Base-by-base conservation (phyloP, 1,140 invertebrate species). In the Achroia grisella region DNA sequence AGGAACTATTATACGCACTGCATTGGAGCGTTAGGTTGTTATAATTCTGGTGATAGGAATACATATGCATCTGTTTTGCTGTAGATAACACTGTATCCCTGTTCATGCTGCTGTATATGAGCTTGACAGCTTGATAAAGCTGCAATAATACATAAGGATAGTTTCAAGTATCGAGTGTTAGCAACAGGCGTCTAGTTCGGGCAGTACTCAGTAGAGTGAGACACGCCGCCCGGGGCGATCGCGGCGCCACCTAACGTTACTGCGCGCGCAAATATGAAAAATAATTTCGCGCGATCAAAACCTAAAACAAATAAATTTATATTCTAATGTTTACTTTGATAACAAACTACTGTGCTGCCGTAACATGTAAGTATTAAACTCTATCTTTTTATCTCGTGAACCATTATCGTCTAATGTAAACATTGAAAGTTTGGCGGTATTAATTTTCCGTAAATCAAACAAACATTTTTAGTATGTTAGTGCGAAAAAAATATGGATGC, bases 391-490 rank as follows among this genome's bases (percentile, higher is more conserved):
- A 37, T 37, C 35, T 37, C 14, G 35, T 23, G 17, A 23, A 15
- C 13, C 33, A 35, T 35, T 35, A 35, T 35, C 33, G 33, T 14
- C 1, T n/a, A 9, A n/a, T 37, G 35, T 37, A 37, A 37, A 37
- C 15, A 37, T 37, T 37, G 35, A 37, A 37, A 37, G 17, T 37
- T 37, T 37, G 35, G 13, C 35, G 13, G 35, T 37, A 17, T 37
- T 13, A 37, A 17, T 37, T 37, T 37, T 37, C 35, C 35, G 35
- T 37, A 37, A 37, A 37, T 37, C 35, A 37, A 37, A 37, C 35
- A 37, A 37, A 37, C 35, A 37, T 13, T 35, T 17, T n/a, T 14
- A 35, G 33, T 35, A 37, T 23, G 17, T 23, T 23, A 6, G 17
- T 23, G 35, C 17, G 14, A 37, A 17, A 17, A 23, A 23, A 37